Base-by-base conservation (phyloP, 23 tunicate species). In the Trididemnum nubilum region DNA sequence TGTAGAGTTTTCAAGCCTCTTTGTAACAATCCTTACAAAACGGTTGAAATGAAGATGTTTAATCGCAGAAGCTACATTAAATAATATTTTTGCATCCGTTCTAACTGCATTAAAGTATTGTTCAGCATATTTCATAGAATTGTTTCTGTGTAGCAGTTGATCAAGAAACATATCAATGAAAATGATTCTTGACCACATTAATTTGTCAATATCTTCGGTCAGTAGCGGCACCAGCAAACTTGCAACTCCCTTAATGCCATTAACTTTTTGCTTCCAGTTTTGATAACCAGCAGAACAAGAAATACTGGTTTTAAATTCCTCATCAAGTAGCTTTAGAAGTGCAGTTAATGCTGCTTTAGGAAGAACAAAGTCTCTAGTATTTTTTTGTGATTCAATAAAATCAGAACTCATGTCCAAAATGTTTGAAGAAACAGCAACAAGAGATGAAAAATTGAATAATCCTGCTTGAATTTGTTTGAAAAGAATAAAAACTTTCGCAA, bases 121-220 rank as follows among this genome's bases (percentile, higher is more conserved):
- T 36, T 71, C 39, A 3, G 31, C 26, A 0, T 70, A 40, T 0
- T 57, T 38, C 28, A 37, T 9, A 4, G 5, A 18, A 29, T 36
- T 7, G 31, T 7, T 12, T 21, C 26, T 21, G 5, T 89, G 96
- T 71, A 90, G 35, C 24, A 90, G 79, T 34, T 90, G 89, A n/a
- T 80, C 89, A 15, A 90, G 36, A 50, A 90, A 80, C n/a, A 90
- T 77, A 21, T 85, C 83, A 23, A 85, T 86, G 49, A 90, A 73
- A 24, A 60, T 44, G 34, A 90, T 49, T 7, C 49, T 84, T 28
- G 19, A 80, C 96, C 96, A 90, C 44, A 69, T 38, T 28, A 26
- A 0, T 32, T 64, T 12, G 9, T 72, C 24, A 9, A 80, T 49
- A 30, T 80, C 79, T n/a, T 85, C n/a, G 35, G 25, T 18, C 21